These are phyloP conservation scores for Elgaria multicarinata DNA, from an alignment of 2,113 vertebrate genomes.

Conservation along the genomic window DNA sequence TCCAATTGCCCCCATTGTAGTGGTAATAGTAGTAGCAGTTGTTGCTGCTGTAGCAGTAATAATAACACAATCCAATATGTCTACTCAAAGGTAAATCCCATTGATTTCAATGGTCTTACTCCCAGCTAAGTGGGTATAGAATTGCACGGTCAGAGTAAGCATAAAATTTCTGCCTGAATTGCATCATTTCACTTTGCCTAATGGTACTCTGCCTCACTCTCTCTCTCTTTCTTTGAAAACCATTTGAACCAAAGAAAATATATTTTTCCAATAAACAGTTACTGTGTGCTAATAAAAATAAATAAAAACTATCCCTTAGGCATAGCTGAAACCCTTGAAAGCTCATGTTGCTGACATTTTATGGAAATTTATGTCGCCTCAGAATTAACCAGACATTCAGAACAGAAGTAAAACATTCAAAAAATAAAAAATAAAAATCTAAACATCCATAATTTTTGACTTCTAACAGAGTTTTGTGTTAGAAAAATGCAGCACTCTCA, in stretches of 20 bases:
- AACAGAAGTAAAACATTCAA: conserved; percentile 4
- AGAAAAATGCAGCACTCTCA: neutral
- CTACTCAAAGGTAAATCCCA: neutral
- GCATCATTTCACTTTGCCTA: neutral
- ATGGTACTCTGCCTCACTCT: neutral
- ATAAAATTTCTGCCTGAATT: neutral
- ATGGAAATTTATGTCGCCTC: conserved; percentile 64
- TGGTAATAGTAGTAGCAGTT: neutral
- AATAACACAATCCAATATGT: neutral
- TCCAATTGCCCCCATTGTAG: neutral
- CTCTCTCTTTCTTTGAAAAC: neutral
- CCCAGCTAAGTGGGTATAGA: neutral
- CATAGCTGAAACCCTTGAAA: conserved; percentile 67
- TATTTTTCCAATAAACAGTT: conserved; percentile 72
- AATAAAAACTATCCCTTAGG: conserved; percentile 55
- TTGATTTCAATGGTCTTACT: too few species aligned
- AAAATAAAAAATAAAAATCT: too few species aligned
- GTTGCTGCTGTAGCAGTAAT: neutral
- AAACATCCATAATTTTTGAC: conserved; percentile 42
- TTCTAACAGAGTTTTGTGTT: conserved; percentile 44
- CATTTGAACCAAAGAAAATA: conserved; percentile 63
- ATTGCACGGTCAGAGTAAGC: neutral
- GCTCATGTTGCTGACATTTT: conserved; percentile 69
- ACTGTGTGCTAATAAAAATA: conserved; percentile 62
- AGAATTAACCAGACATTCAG: conserved; percentile 56